These are phyloP conservation scores for Calycopis cecrops DNA, from an alignment of 1,140 invertebrate species.

Conservation along the genomic window DNA sequence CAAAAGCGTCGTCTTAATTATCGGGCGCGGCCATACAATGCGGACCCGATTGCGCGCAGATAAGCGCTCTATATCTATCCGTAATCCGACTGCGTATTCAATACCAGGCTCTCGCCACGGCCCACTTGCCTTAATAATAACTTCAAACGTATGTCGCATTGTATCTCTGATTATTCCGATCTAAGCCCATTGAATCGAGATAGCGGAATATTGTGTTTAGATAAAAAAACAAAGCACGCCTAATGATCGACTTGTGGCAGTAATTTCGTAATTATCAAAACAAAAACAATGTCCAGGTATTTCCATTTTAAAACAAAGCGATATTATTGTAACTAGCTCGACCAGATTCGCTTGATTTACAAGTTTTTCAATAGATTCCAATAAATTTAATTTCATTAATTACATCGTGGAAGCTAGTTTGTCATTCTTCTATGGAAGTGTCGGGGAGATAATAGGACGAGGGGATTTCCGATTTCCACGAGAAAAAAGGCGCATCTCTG, in stretches of 20 bases:
- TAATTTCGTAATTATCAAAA: constrained; percentile 12
- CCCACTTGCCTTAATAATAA: constrained; percentile 69
- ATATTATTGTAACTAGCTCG: constrained; percentile 57
- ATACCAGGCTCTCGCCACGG: constrained; percentile 47
- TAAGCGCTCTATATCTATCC: constrained; percentile 64
- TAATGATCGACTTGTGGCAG: constrained; percentile 22
- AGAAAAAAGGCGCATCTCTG: constrained; percentile 26
- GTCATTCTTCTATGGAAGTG: constrained; percentile 50
- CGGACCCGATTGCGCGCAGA: constrained; percentile 69
- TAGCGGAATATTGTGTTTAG: constrained; percentile 48
- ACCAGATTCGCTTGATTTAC: constrained; percentile 50
- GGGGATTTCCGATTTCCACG: constrained; percentile 66
- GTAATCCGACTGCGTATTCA: constrained; percentile 60
- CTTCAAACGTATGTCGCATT: constrained; percentile 70
- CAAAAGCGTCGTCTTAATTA: constrained; percentile 75
- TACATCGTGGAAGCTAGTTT: constrained; percentile 30
- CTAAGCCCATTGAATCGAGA: constrained; percentile 64
- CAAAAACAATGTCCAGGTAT: constrained; percentile 24
- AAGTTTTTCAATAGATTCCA: constrained; percentile 53
- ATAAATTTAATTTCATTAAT: constrained; percentile 44
- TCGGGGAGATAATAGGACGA: constrained; percentile 43
- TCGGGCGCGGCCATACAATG: constrained; percentile 68
- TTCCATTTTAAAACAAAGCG: constrained; percentile 37
- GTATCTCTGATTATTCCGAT: constrained; percentile 68
- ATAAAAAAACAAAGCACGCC: constrained; percentile 37